These are phyloP conservation scores for Papilio polyxenes DNA, from an alignment of 1,140 invertebrate genomes.

Conservation along the genomic window DNA sequence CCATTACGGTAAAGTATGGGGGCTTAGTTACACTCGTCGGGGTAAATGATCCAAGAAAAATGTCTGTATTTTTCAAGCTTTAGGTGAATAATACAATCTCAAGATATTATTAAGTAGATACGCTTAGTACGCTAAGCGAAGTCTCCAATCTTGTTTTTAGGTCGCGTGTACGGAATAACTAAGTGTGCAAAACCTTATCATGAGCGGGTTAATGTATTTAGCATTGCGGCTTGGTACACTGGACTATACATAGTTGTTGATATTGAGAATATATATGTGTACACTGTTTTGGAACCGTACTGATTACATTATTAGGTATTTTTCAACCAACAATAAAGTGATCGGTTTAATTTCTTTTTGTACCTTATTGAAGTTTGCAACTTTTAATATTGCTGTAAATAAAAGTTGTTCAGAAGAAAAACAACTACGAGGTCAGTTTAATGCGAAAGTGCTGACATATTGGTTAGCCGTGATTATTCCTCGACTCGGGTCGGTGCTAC, in stretches of 20 bases:
- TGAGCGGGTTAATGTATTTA: constrained; percentile 15
- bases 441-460: constrained; percentile 23
- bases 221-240: not conserved
- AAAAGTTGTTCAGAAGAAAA: not conserved
- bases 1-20: constrained; percentile 15
- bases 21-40: constrained; percentile 22
- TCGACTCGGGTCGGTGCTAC: not conserved
- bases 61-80: constrained; percentile 20
- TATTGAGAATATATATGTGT: not conserved
- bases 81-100: not conserved
- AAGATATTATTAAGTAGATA: not conserved
- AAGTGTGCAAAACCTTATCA: constrained; percentile 17
- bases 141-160: constrained; percentile 10
- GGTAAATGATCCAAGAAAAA: not conserved
- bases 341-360: not conserved
- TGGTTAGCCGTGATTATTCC: constrained; percentile 28
- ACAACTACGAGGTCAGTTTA: not conserved
- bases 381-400: not conserved
- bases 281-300: not conserved
- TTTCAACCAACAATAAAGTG: not conserved
- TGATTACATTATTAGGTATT: not conserved
- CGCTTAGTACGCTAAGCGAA: not conserved
- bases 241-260: not conserved
- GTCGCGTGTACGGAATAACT: not conserved
- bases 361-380: not conserved